Evolutionary conservation across 2,797 vertebrate genomes (phyloP).

Genomic region (Naso thynnoides): DNA sequence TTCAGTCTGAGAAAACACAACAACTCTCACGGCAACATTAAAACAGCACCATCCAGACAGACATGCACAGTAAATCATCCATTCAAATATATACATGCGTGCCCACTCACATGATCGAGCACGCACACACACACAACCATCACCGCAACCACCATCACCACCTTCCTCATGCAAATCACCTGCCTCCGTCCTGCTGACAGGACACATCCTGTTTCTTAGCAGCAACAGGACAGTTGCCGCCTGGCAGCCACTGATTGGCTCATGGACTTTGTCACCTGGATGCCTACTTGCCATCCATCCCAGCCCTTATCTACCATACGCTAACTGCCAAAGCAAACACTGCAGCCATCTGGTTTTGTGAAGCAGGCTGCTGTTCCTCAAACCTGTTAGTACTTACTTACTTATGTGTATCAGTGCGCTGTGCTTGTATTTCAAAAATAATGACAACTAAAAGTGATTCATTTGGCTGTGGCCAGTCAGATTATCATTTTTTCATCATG

Average conservation of each 20-base stretch:
- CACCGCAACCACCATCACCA: constrained; percentile 9
- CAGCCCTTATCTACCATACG: constrained; percentile 64
- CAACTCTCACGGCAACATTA: constrained; percentile 16
- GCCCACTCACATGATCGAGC: constrained; percentile 1
- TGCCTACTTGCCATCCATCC: constrained; percentile 17
- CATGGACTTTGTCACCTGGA: constrained; percentile 67
- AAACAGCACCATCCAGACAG: constrained; percentile 24
- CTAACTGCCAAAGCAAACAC: constrained; percentile 64
- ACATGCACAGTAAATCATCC: constrained; percentile 7
- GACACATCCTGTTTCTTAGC: constrained; percentile 61
- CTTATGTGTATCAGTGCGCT: neutral
- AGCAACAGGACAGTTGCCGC: constrained; percentile 35
- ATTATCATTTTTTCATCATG: neutral
- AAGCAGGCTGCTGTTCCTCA: neutral
- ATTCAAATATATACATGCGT: constrained; percentile 27
- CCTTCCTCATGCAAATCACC: constrained; percentile 71
- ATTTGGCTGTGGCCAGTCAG: neutral
- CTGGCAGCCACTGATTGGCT: constrained; percentile 77
- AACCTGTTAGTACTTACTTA: neutral
- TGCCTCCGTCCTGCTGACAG: constrained; percentile 29
- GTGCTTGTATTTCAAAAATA: neutral
- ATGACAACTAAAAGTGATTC: neutral
- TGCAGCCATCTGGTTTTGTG: constrained; percentile 30
- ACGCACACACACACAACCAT: neutral
- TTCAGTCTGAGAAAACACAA: constrained; percentile 42